Evolutionary conservation across 2,797 vertebrate species (phyloP).

Genomic region (Netta rufina): DNA sequence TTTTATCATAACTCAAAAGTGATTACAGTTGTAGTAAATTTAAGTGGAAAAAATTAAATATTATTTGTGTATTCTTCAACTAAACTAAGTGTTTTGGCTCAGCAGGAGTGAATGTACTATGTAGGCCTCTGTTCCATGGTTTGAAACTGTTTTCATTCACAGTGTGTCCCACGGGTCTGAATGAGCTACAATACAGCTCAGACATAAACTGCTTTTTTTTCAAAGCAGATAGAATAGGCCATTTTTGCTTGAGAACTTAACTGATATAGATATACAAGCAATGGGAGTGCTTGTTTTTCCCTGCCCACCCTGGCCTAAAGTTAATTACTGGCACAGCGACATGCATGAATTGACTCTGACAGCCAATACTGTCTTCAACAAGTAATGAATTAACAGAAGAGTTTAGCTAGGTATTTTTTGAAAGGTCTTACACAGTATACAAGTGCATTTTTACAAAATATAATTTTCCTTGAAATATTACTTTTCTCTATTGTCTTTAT

Average conservation of each 20-base stretch:
- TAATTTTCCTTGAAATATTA: not conserved
- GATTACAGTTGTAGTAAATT: not conserved
- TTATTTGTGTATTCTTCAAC: not conserved
- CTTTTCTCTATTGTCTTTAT: slow-evolving; percentile 6
- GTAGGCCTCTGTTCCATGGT: not conserved
- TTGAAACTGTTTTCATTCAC: not conserved
- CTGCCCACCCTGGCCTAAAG: not conserved
- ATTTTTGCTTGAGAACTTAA: not conserved
- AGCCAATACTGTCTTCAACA: not conserved
- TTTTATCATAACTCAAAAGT: not conserved
- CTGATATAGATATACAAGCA: not conserved
- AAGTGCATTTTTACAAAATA: not conserved
- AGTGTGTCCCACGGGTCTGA: not conserved
- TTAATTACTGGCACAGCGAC: not conserved
- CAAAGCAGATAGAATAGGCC: not conserved
- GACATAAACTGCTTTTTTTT: slow-evolving; percentile 9
- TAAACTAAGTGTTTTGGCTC: not conserved
- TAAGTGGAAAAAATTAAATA: not conserved
- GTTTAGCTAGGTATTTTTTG: not conserved
- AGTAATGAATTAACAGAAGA: not conserved
- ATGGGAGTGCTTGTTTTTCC: not conserved
- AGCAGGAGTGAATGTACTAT: not conserved
- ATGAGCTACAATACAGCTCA: not conserved
- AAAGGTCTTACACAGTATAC: not conserved
- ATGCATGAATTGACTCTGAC: not conserved